phyloP scores from a whole-genome alignment of 2,888 invertebrate species.

The Parnassius mnemosyne region DNA sequence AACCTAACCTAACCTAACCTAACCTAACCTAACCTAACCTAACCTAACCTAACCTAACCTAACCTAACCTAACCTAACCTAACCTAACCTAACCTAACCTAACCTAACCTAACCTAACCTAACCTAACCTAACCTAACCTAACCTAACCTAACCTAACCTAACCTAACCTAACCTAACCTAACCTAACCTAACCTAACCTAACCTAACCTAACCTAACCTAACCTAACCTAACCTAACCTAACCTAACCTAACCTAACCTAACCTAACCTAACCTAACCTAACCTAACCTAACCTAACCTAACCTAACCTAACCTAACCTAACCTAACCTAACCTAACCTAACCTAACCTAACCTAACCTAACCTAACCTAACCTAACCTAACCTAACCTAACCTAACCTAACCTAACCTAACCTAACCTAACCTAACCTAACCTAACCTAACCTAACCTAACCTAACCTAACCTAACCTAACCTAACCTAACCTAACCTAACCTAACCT shows the following conservation, averaged over 20 bases:
- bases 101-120: constrained; percentile 31
- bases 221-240: constrained; percentile 1
- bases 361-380: constrained; percentile 4
- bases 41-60: constrained; percentile 27
- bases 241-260: constrained; percentile 4
- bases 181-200: constrained; percentile 4
- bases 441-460: constrained; percentile 1
- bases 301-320: constrained; percentile 2
- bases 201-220: constrained; percentile 4
- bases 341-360: constrained; percentile 4
- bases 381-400: constrained; percentile 4
- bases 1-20: constrained; percentile 27
- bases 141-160: background rate
- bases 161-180: constrained; percentile 4
- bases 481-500: constrained; percentile 1
- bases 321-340: constrained; percentile 2
- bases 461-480: background rate
- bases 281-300: constrained; percentile 4
- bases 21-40: constrained; percentile 30
- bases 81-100: constrained; percentile 40
- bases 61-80: constrained; percentile 28
- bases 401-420: constrained; percentile 1
- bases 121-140: background rate
- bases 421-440: constrained; percentile 1
- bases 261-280: constrained; percentile 4